Conservation (phyloP, 2,888 invertebrate genomes). For the Biston stratarius region DNA sequence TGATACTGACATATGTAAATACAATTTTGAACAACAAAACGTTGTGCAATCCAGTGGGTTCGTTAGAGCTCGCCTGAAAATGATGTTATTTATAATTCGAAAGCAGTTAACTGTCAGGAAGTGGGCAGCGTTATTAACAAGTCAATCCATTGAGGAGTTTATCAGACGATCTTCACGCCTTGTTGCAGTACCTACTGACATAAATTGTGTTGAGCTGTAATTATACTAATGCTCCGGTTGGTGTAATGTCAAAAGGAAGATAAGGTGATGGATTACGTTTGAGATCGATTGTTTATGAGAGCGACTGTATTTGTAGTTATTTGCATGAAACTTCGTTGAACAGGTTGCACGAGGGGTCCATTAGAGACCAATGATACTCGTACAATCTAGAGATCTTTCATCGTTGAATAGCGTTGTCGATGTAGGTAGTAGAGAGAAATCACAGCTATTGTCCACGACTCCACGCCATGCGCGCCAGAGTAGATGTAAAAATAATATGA, state of each 20-base stretch:
- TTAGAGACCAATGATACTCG: too few species aligned
- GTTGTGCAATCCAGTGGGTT: neutral
- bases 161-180: slow-evolving; percentile 30
- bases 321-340: neutral
- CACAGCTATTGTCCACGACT: too few species aligned
- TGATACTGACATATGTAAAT: too few species aligned
- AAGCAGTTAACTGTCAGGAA: slow-evolving; percentile 17
- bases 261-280: slow-evolving; percentile 36
- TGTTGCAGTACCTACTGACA: slow-evolving; percentile 28
- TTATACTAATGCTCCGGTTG: neutral
- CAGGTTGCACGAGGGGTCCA: neutral
- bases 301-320: neutral
- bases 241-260: slow-evolving; percentile 21
- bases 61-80: neutral
- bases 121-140: slow-evolving; percentile 10
- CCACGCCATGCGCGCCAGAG: too few species aligned
- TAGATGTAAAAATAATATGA: too few species aligned
- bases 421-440: too few species aligned
- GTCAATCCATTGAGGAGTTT: slow-evolving; percentile 22
- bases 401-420: too few species aligned
- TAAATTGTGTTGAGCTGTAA: slow-evolving; percentile 9
- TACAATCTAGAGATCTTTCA: too few species aligned
- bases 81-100: neutral
- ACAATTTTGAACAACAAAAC: too few species aligned
- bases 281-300: slow-evolving; percentile 42